Conservation (phyloP, 2,113 vertebrate genomes). For the Corythaixoides concolor region DNA sequence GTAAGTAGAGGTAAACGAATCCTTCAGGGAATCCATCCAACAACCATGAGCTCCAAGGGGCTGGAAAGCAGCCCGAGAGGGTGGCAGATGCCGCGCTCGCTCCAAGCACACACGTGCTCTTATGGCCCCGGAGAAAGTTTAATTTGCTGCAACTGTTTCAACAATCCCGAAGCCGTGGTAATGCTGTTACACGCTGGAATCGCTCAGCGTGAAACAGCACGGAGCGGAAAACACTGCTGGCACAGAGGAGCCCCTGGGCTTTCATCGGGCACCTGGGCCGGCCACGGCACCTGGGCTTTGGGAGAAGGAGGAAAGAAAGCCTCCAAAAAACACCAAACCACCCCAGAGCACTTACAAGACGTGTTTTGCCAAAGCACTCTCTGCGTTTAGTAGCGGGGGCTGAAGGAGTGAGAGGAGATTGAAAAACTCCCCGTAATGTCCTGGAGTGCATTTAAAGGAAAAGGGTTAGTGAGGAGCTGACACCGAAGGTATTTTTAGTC, state of each 20-base stretch:
- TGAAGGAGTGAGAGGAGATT: not conserved
- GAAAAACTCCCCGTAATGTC: not conserved
- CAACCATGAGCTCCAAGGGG: not conserved
- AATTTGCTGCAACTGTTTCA: slow-evolving; percentile 62
- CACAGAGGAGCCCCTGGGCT: not conserved
- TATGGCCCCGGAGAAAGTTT: not conserved
- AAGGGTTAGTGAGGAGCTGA: not conserved
- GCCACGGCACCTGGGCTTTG: slow-evolving; percentile 7
- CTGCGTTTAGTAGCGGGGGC: not conserved
- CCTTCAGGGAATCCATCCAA: not conserved
- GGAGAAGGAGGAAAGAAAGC: not conserved
- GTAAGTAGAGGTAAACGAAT: slow-evolving; percentile 43
- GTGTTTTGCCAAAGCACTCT: not conserved
- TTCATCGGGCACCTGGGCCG: not conserved
- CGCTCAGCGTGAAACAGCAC: not conserved
- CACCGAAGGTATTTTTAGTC: not conserved
- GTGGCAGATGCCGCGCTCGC: not conserved
- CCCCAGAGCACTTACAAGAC: not conserved
- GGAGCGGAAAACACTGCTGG: not conserved
- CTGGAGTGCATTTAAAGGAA: not conserved
- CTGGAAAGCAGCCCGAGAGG: slow-evolving; percentile 29
- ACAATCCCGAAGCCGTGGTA: not conserved
- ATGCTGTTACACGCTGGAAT: not conserved
- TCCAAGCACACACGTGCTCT: not conserved
- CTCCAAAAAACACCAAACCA: not conserved